Percentiles rank a stretch among this genome's conserved stretches.
These are phyloP conservation scores for Adelphocoris suturalis DNA, from an alignment of 2,888 invertebrate species.

Conservation along the genomic window DNA sequence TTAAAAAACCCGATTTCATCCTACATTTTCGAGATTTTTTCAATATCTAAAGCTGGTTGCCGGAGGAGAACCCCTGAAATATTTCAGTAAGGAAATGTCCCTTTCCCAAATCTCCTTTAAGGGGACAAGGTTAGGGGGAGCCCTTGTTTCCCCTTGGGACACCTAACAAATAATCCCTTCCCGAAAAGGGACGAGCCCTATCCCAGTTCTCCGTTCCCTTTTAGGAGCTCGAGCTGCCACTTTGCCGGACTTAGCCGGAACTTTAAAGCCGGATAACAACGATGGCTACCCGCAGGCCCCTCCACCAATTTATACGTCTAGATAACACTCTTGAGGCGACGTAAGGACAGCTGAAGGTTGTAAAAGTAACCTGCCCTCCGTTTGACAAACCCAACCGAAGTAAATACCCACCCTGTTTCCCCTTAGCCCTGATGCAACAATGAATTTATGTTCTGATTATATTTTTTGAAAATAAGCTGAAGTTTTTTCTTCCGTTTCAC, in stretches of 20 bases:
- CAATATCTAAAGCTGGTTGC: neutral
- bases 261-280: conserved; percentile 36
- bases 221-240: conserved; percentile 22
- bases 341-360: neutral
- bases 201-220: conserved; percentile 35
- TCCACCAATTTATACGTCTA: conserved; percentile 20
- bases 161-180: conserved; percentile 59
- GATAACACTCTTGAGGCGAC: neutral
- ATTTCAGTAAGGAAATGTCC: conserved; percentile 20
- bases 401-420: neutral
- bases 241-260: conserved; percentile 34
- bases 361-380: neutral
- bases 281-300: conserved; percentile 33
- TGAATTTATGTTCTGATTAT: neutral
- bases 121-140: conserved; percentile 43
- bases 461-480: neutral
- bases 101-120: conserved; percentile 5
- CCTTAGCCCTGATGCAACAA: neutral
- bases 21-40: too few species aligned
- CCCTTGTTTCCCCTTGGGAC: conserved; percentile 57
- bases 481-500: neutral
- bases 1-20: too few species aligned
- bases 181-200: conserved; percentile 24
- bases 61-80: neutral
- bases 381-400: neutral